Percentiles rank a stretch among this genome's conserved stretches.
Conservation (phyloP, 2,888 invertebrate genomes). For the Chymomyza amoena region DNA sequence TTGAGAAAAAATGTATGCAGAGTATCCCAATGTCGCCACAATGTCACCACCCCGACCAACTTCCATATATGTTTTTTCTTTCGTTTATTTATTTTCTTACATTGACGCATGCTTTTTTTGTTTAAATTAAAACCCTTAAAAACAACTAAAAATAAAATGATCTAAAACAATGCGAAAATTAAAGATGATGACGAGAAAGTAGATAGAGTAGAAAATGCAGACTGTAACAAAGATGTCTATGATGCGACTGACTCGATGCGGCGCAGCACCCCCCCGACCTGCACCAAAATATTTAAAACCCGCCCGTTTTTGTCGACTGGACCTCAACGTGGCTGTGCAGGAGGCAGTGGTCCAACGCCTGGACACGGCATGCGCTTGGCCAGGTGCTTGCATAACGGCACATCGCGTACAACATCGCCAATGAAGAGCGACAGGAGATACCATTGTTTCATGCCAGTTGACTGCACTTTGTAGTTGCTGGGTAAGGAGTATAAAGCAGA, state of each 20-base stretch:
- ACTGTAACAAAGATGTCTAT: slow-evolving; percentile 52
- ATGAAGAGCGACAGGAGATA: slow-evolving; percentile 91
- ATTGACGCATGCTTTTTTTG: slow-evolving; percentile 26
- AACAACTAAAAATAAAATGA: slow-evolving; percentile 49
- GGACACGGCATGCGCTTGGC: slow-evolving; percentile 84
- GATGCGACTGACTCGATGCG: slow-evolving; percentile 48
- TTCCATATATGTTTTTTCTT: not conserved
- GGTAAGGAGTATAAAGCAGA: slow-evolving; percentile 14
- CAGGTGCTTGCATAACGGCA: slow-evolving; percentile 88
- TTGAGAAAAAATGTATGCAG: too few relatives aligned
- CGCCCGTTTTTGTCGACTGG: slow-evolving; percentile 19
- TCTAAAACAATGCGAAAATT: slow-evolving; percentile 6
- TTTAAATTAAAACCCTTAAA: slow-evolving; percentile 59
- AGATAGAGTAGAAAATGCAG: slow-evolving; percentile 18
- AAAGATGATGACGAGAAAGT: slow-evolving; percentile 17
- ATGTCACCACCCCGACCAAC: slow-evolving; percentile 4
- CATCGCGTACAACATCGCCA: slow-evolving; percentile 90
- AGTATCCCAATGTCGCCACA: too few relatives aligned
- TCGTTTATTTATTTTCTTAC: not conserved
- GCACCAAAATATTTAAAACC: slow-evolving; percentile 26
- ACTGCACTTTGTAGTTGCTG: slow-evolving; percentile 88
- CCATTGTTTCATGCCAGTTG: slow-evolving; percentile 87
- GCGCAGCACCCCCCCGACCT: slow-evolving; percentile 14
- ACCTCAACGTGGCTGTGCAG: slow-evolving; percentile 71
- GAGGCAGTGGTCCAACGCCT: slow-evolving; percentile 75